Evolutionary conservation across 2,888 invertebrate genomes (phyloP).

Genomic region (Sesia apiformis): DNA sequence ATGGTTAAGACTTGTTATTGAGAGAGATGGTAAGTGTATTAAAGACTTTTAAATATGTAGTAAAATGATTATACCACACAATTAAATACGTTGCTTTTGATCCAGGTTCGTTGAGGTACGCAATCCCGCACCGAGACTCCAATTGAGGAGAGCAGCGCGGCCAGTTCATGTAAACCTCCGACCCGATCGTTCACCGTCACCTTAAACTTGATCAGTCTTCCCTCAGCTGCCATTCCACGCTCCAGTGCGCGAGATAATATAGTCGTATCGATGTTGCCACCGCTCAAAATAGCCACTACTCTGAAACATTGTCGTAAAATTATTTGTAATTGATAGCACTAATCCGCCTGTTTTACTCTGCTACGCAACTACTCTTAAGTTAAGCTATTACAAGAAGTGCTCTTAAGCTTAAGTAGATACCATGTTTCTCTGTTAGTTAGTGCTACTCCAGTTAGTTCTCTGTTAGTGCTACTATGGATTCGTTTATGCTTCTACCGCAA

Average conservation of each 20-base stretch:
- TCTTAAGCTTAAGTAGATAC: no score
- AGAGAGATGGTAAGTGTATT: no score
- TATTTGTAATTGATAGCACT: no score
- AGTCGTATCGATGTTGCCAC: conserved; percentile 94
- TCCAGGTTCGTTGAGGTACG: conserved; percentile 95
- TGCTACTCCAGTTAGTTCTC: no score
- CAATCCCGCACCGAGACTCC: conserved; percentile 94
- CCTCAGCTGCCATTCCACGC: conserved; percentile 92
- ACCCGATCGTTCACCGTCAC: conserved; percentile 86
- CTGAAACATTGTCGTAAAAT: conserved; percentile 51
- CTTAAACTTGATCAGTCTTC: conserved; percentile 76
- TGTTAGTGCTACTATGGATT: no score
- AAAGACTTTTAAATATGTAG: not conserved
- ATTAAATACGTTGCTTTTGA: conserved; percentile 88
- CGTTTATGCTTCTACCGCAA: no score
- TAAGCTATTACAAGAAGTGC: no score
- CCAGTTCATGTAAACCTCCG: conserved; percentile 90
- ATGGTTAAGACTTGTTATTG: no score
- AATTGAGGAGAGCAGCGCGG: conserved; percentile 79
- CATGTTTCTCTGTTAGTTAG: no score
- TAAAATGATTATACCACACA: conserved; percentile 30
- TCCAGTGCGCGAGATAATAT: conserved; percentile 90
- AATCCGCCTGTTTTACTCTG: no score
- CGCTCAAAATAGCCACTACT: conserved; percentile 86
- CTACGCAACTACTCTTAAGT: no score